Evolutionary conservation across 2,113 vertebrate genomes (phyloP), one percentile per base, ranked within the genome.

Genomic region (Lanius collurio): DNA sequence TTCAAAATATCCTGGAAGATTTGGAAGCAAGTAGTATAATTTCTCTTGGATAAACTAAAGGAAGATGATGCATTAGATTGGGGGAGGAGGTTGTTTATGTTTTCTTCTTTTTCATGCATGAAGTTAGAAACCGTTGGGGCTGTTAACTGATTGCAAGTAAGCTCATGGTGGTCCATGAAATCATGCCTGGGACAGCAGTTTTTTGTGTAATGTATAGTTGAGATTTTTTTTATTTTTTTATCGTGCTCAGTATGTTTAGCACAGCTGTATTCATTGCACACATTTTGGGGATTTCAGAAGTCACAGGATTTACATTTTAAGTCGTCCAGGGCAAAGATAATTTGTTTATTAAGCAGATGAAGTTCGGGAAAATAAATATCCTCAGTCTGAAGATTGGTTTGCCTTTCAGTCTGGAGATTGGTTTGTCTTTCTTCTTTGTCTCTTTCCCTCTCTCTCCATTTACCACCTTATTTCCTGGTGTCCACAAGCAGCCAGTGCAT

Each of bases 71-170:
- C 30, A 13, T 81, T 81, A 35, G 41, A 26, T 4, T 55, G 17
- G 41, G 26, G 16, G 17, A 44, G 8, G 1, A 10, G 3, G 2
- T 1, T 12, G 9, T 24, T 0, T 64, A 28, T 37, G 19, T 44
- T 73, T 75, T 79, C 31, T 13, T 68, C 30, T 64, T 41, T 69
- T 68, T 63, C 19, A 6, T 44, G 13, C 17, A n/a, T 74, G 52
- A 64, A 57, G n/a, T 53, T 74, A 60, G 30, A 83, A 83, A 59
- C 7, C 22, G 17, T 24, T 49, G 26, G 11, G 15, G 13, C 50
- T 80, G 15, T 59, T 79, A 57, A 50, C 6, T 55, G 35, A 14
- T 64, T 92, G 33, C 47, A 67, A 4, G 41, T 27, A 15, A 13
- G 12, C 46, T 52, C 37, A 68, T 64, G 24, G 23, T 85, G 64